Conservation (phyloP, 2,797 vertebrate genomes). For the Amazona ochrocephala region DNA sequence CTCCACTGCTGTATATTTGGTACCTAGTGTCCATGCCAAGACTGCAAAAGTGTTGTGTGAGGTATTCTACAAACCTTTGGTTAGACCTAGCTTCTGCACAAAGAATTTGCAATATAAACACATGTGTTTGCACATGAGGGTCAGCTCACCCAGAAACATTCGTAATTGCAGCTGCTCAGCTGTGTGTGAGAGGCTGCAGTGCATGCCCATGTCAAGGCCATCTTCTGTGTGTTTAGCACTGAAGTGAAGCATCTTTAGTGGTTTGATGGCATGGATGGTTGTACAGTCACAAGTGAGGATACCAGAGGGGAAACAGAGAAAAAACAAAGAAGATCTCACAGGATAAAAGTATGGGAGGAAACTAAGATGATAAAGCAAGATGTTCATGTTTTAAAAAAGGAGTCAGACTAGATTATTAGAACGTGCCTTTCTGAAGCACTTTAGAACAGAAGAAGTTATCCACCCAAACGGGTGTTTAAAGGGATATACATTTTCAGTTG, state of each 20-base stretch:
- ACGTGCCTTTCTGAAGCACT: neutral
- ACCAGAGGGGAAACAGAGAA: neutral
- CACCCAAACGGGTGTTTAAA: neutral
- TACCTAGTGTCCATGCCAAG: neutral
- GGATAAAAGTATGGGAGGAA: neutral
- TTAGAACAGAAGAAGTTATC: neutral
- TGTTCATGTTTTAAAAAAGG: neutral
- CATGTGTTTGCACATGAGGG: slow-evolving; percentile 27
- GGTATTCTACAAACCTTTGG: neutral
- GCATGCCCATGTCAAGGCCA: neutral
- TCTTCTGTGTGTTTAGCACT: slow-evolving; percentile 4
- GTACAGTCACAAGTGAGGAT: neutral
- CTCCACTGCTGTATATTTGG: neutral
- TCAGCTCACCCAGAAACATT: neutral
- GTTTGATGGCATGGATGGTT: neutral
- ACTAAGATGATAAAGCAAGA: neutral
- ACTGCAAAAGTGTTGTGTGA: neutral
- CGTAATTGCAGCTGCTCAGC: slow-evolving; percentile 44
- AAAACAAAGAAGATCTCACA: neutral
- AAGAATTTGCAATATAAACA: slow-evolving; percentile 60
- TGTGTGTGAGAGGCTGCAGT: neutral
- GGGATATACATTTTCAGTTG: neutral
- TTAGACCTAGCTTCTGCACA: neutral
- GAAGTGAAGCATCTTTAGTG: neutral
- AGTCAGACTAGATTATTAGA: neutral